These are phyloP conservation scores for Hyppa rectilinea DNA, from an alignment of 2,888 invertebrate species.

Conservation along the genomic window DNA sequence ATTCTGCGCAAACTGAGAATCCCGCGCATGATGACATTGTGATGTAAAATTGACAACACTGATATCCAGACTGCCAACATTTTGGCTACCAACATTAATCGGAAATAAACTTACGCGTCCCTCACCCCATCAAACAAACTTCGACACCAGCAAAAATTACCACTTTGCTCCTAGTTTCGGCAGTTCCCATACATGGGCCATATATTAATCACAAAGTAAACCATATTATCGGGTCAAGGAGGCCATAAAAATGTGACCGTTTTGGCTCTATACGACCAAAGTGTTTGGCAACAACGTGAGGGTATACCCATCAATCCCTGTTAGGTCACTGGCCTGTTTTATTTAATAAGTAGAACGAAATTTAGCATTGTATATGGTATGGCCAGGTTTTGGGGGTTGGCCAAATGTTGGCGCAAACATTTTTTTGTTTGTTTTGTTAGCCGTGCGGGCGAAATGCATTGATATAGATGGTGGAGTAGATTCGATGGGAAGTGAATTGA, in stretches of 20 bases:
- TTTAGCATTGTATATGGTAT: slow-evolving; percentile 52
- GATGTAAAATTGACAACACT: neutral
- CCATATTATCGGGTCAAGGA: slow-evolving; percentile 63
- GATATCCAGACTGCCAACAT: neutral
- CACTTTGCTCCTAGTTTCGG: slow-evolving; percentile 30
- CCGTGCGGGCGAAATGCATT: slow-evolving; percentile 11
- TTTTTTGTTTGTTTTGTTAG: slow-evolving; percentile 46
- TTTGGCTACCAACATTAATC: slow-evolving; percentile 15
- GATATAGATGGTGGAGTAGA: slow-evolving; percentile 13
- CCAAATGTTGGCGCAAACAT: slow-evolving; percentile 52
- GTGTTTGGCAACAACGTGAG: slow-evolving; percentile 65
- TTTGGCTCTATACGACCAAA: slow-evolving; percentile 58
- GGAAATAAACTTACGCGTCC: slow-evolving; percentile 15
- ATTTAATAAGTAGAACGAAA: slow-evolving; percentile 64
- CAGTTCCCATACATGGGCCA: slow-evolving; percentile 31
- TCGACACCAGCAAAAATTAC: slow-evolving; percentile 44
- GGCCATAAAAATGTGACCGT: slow-evolving; percentile 60
- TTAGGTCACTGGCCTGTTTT: slow-evolving; percentile 64
- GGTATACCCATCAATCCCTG: slow-evolving; percentile 57
- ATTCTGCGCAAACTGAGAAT: too few relatives aligned
- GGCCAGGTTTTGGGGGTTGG: slow-evolving; percentile 57
- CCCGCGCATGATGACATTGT: too few relatives aligned
- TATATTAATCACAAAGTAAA: slow-evolving; percentile 53
- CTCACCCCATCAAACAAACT: slow-evolving; percentile 19
- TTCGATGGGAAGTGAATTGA: slow-evolving; percentile 29